Base-by-base conservation (phyloP, 2,888 invertebrate species). In the Lysandra coridon region DNA sequence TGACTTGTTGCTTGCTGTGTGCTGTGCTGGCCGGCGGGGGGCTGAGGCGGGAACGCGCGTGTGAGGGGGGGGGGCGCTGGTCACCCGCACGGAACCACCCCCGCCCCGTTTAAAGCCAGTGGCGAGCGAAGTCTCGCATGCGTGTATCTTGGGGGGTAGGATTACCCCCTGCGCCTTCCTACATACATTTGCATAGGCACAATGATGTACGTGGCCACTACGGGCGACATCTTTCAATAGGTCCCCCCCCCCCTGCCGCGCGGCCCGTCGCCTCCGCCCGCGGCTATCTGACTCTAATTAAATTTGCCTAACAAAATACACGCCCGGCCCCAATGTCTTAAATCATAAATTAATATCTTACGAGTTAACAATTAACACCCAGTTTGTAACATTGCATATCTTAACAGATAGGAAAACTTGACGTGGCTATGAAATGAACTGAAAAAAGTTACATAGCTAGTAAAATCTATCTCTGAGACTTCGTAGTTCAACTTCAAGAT, bases 181-280 rank as follows among this genome's bases (percentile, higher is more conserved):
- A 92, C 92, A 94, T 94, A 94, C 93, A 94, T 94, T 94, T 94
- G 94, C 94, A 94, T 94, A 93, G 94, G 92, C 93, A 93, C 92
- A 94, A 93, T 94, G 93, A 93, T 93, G 92, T 94, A 93, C 92
- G 93, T 93, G 93, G 92, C 93, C 94, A 93, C 90, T 91, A 75
- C 75, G 89, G 88, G 89, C 90, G 88, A 91, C 89, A 89, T 90
- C 90, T 91, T 91, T 90, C 92, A 91, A 92, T 93, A 91, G 90
- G 90, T 91, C 88, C 89, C 87, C 86, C 86, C 85, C 2, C 44
- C 44, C 23, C n/a, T 2, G 23, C 74, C 23, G 49, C 75, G 30
- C 17, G 53, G 4, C 3, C 12, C 17, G 4, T 30, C 17, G 17
- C 73, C 7, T 4, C 44, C 23, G n/a, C 75, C 75, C 30, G 75